A percentile compares a stretch with the other conserved stretches of the same genome.
These are phyloP conservation scores for Drosophila sordidula DNA, from an alignment of 2,888 invertebrate species.

Conservation along the genomic window DNA sequence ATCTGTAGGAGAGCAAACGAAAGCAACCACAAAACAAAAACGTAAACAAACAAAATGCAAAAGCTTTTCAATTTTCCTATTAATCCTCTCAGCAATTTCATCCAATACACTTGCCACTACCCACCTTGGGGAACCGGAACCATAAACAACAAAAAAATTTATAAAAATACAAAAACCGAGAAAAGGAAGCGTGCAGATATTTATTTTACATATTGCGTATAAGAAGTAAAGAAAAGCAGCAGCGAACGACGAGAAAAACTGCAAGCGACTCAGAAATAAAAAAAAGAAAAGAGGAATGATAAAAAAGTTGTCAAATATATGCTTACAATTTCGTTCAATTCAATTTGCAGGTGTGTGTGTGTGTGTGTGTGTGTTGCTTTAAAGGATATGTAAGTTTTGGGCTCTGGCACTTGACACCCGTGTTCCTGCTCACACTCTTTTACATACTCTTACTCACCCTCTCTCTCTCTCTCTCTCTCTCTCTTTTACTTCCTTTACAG, in stretches of 20 bases:
- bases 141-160: slow-evolving; percentile 5
- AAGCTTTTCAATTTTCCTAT: slow-evolving; percentile 65
- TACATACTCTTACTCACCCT: slow-evolving; percentile 19
- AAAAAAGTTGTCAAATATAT: slow-evolving; percentile 54
- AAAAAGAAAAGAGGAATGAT: slow-evolving; percentile 11
- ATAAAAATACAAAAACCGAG: slow-evolving; percentile 8
- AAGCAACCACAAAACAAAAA: slow-evolving; percentile 24
- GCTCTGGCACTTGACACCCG: slow-evolving; percentile 42
- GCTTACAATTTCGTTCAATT: slow-evolving; percentile 53
- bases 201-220: slow-evolving; percentile 46
- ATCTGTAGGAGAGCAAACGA: slow-evolving; percentile 9
- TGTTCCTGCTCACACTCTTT: slow-evolving; percentile 35
- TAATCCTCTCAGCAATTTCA: slow-evolving; percentile 67
- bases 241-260: slow-evolving; percentile 36
- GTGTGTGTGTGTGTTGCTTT: slow-evolving; percentile 28
- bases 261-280: too few species aligned
- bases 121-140: slow-evolving; percentile 28
- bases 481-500: slow-evolving; percentile 85
- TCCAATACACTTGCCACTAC: slow-evolving; percentile 43
- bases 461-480: slow-evolving; percentile 11
- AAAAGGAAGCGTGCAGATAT: slow-evolving; percentile 23
- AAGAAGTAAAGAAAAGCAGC: slow-evolving; percentile 21
- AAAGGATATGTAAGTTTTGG: slow-evolving; percentile 44
- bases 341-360: slow-evolving; percentile 43
- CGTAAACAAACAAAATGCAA: slow-evolving; percentile 63